phyloP scores from a whole-genome alignment of 2,113 vertebrate genomes.

The Gorsachius goisagi region DNA sequence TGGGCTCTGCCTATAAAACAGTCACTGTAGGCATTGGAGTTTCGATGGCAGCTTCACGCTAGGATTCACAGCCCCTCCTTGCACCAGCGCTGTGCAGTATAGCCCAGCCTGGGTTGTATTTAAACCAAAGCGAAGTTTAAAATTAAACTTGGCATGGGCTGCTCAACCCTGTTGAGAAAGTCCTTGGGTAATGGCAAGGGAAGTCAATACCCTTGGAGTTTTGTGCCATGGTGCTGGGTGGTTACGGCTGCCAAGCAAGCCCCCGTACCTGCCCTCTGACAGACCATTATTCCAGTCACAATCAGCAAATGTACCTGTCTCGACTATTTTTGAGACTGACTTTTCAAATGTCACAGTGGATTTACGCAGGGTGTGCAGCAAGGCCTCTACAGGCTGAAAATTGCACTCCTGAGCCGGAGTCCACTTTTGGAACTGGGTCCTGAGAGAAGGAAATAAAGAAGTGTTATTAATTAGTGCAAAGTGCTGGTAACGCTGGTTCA shows the following conservation, averaged over 20 bases:
- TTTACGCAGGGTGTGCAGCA: not conserved
- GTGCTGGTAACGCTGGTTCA: accelerated
- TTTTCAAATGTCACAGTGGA: not conserved
- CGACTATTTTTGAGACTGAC: not conserved
- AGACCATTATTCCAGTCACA: accelerated
- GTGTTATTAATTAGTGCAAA: not conserved
- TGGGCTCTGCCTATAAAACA: not conserved
- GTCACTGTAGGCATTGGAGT: not conserved
- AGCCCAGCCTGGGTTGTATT: not conserved
- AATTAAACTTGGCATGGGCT: not conserved
- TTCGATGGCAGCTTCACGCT: not conserved
- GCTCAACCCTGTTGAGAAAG: not conserved
- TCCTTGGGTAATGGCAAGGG: not conserved
- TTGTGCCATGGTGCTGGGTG: not conserved
- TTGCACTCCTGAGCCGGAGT: not conserved
- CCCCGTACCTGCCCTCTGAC: accelerated
- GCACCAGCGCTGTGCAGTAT: not conserved
- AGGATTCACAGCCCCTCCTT: not conserved
- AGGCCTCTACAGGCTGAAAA: not conserved
- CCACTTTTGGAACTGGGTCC: not conserved
- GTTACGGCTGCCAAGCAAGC: not conserved
- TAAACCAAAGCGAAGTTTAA: not conserved
- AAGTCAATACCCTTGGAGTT: not conserved
- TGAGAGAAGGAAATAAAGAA: not conserved
- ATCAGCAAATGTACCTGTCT: not conserved